Percentiles rank a stretch among this genome's conserved stretches.
phyloP scores from a whole-genome alignment of 2,888 invertebrate species.

The Oithona nana region DNA sequence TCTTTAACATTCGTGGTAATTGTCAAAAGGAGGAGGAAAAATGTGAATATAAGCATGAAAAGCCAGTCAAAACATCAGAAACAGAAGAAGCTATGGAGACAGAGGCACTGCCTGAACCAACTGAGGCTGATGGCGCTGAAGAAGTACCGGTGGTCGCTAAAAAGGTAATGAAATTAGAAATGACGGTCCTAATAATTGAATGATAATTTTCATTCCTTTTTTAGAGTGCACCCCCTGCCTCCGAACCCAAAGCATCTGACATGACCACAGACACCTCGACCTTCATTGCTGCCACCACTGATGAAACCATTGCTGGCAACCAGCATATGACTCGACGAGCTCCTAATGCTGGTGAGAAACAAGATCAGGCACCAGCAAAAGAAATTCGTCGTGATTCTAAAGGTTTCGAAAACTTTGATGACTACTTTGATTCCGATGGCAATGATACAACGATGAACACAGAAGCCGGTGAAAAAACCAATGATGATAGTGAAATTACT shows the following conservation, averaged over 20 bases:
- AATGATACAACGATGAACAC: neutral
- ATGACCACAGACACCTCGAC: neutral
- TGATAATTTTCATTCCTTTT: no score
- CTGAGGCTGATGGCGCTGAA: neutral
- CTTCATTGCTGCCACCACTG: neutral
- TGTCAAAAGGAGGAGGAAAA: constrained; percentile 9
- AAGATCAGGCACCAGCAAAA: neutral
- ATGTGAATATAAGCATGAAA: constrained; percentile 11
- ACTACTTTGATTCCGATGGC: neutral
- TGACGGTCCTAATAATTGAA: no score
- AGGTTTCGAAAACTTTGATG: constrained; percentile 2
- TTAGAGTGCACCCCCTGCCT: neutral
- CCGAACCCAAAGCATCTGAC: neutral
- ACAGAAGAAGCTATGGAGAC: neutral
- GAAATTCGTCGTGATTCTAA: neutral
- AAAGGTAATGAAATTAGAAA: no score
- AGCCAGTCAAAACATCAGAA: no score
- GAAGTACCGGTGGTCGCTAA: neutral
- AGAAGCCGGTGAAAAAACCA: neutral
- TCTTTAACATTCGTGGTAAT: constrained; percentile 4
- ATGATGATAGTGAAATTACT: neutral
- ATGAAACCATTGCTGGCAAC: neutral
- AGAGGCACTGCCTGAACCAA: neutral
- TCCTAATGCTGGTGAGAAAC: neutral
- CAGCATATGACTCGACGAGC: neutral